Base-by-base conservation (phyloP, 2,113 vertebrate genomes). In the Zootoca vivipara region DNA sequence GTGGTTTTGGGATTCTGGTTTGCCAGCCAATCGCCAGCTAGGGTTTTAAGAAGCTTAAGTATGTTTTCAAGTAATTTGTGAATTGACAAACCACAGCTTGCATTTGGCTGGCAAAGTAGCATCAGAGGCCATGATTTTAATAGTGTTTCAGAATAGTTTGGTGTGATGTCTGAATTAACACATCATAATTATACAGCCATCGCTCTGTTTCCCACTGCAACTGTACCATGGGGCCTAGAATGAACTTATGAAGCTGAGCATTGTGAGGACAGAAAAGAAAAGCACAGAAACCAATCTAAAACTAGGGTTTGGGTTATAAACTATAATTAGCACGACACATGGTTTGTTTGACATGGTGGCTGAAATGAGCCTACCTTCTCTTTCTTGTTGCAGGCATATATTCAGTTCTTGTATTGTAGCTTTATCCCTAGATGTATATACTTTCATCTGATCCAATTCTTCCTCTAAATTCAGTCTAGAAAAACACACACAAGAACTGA, bases 381-480 rank as follows among this genome's bases (percentile, higher is more conserved):
- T 94, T 93, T 98, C 96, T 85, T 97, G 89, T 46, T 94, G 88
- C 15, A 98, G 95, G 94, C 88, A 95, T 42, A 96, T 35, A 67
- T 92, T 97, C 77, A 98, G 87, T 87, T 98, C 95, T 91, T 97
- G 95, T 75, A 97, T 94, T 33, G 93, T 96, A 89, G 97, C 94
- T 85, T 97, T 97, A 96, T 98, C 97, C 93, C 95, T 81, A 22
- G 96, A 97, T 30, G 69, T 87, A 83, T 96, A 93, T 78, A 97
- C 97, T 92, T 96, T 97, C 83, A 98, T 92, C 85, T 97, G 93
- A 95, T 98, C 96, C 92, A 98, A 89, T 89, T 98, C 96, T 94
- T 98, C 98, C 89, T 98, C 97, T 90, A 98, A 95, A 88, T 95
- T 94, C 9, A 96, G 93, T 86, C 98, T 99, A 95, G 22, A 75